Evolutionary conservation across 1,140 invertebrate species (phyloP).

Genomic region (Geopemphigus sp.): DNA sequence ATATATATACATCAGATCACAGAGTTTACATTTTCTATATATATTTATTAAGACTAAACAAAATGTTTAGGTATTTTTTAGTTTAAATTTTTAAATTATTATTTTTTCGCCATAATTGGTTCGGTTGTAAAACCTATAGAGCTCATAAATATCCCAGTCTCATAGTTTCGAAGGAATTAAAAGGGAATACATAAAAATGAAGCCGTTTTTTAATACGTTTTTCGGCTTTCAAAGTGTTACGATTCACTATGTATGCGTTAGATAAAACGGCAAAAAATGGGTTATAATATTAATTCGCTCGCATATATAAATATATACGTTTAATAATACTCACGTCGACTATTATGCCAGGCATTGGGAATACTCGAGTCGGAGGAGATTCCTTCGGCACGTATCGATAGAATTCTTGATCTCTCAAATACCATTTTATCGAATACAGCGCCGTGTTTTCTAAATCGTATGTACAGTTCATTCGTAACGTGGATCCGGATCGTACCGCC

Average conservation of each 20-base stretch:
- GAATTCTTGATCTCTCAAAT: slow-evolving; percentile 71
- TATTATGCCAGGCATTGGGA: slow-evolving; percentile 63
- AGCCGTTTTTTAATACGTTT: too few species aligned
- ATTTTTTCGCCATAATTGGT: too few species aligned
- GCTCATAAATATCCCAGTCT: too few species aligned
- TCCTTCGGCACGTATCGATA: slow-evolving; percentile 73
- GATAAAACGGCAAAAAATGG: background rate
- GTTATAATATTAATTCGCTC: background rate
- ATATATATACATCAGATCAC: too few species aligned
- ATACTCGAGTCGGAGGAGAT: slow-evolving; percentile 65
- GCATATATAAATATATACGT: background rate
- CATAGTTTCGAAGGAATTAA: background rate
- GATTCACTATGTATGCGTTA: background rate
- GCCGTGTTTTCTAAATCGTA: slow-evolving; percentile 58
- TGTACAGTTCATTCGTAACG: slow-evolving; percentile 56
- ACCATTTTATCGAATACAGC: slow-evolving; percentile 79
- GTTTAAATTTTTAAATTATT: too few species aligned
- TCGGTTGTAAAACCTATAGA: too few species aligned
- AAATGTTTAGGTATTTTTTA: too few species aligned
- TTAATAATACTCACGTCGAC: slow-evolving; percentile 66
- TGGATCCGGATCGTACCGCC: slow-evolving; percentile 58
- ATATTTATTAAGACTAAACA: too few species aligned
- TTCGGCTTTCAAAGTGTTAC: background rate
- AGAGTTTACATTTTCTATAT: too few species aligned
- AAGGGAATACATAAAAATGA: too few species aligned